phyloP scores from a whole-genome alignment of 2,113 vertebrate species.

The Paramormyrops kingsleyae region DNA sequence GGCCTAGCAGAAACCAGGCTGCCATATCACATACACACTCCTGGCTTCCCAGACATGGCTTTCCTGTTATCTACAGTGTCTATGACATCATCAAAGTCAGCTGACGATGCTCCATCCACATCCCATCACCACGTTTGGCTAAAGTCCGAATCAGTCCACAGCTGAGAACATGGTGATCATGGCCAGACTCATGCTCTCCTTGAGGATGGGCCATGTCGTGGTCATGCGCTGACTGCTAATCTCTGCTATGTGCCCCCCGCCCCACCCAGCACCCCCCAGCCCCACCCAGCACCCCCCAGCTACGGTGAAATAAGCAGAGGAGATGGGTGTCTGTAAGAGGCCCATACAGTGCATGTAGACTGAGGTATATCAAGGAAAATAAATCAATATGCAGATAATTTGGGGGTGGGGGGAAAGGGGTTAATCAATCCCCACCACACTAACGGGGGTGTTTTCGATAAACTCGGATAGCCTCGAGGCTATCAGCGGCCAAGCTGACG shows the following conservation, averaged over 20 bases:
- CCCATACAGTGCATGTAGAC: neutral
- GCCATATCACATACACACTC: neutral
- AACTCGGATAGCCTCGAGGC: neutral
- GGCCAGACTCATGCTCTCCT: neutral
- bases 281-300: neutral
- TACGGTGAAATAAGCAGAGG: neutral
- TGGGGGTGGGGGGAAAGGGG: neutral
- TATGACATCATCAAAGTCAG: neutral
- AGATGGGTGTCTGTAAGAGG: neutral
- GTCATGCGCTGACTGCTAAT: neutral
- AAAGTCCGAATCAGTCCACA: neutral
- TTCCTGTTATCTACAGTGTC: neutral
- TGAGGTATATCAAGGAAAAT: neutral
- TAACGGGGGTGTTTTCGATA: neutral
- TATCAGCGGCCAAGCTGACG: neutral
- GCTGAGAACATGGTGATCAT: neutral
- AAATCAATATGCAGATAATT: neutral
- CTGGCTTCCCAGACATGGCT: neutral
- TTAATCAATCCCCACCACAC: neutral
- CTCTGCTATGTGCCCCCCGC: neutral
- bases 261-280: neutral
- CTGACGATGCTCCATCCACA: neutral
- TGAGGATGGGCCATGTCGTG: neutral
- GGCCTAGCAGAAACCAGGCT: neutral
- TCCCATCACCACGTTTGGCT: neutral